Conservation (phyloP, 2,113 vertebrate genomes). For the Microcebus tavaratra region DNA sequence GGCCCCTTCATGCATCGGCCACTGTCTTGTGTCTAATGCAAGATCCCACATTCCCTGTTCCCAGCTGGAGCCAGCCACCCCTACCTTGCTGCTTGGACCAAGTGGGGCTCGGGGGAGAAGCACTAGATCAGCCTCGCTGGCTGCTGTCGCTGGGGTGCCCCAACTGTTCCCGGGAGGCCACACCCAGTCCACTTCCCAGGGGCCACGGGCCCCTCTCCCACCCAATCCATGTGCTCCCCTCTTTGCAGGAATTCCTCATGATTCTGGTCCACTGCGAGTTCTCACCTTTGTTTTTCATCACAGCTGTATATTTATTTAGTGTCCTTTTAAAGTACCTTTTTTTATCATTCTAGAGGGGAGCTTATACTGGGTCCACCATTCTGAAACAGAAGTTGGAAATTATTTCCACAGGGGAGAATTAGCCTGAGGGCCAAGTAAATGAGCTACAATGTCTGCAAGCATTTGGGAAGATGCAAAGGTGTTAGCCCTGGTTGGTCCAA, state of each 20-base stretch:
- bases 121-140: neutral
- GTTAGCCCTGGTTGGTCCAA: neutral
- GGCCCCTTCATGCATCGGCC: neutral
- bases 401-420: neutral
- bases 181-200: no score
- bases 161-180: fast-evolving
- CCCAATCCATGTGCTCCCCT: neutral
- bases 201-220: no score
- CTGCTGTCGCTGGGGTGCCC: neutral
- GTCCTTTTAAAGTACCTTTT: neutral
- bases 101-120: neutral
- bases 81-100: neutral
- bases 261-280: neutral
- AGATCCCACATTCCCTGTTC: neutral
- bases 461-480: neutral
- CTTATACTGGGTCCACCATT: neutral
- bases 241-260: neutral
- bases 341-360: neutral
- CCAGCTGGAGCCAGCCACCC: neutral
- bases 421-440: neutral
- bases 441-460: neutral
- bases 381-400: neutral
- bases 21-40: neutral
- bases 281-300: neutral
- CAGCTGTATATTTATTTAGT: neutral